Percentiles rank a stretch among this genome's conserved stretches.
phyloP scores from a whole-genome alignment of 2,888 invertebrate genomes.

The Chironomus tentans region DNA sequence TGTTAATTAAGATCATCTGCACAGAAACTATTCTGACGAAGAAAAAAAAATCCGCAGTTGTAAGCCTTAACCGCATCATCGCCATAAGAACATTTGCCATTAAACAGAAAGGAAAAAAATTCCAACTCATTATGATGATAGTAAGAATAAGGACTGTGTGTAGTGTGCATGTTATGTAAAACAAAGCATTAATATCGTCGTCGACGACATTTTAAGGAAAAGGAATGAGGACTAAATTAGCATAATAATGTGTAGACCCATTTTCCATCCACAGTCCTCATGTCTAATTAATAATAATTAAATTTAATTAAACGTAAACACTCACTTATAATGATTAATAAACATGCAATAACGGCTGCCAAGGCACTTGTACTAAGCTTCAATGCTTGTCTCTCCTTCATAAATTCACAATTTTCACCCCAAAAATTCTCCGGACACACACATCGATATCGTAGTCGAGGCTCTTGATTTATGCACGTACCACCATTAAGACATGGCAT shows the following conservation, averaged over 20 bases:
- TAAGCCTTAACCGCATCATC: too few species aligned
- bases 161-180: too few species aligned
- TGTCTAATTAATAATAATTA: background rate
- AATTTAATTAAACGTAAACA: slow-evolving; percentile 31
- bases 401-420: slow-evolving; percentile 62
- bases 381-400: slow-evolving; percentile 63
- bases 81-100: too few species aligned
- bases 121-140: too few species aligned
- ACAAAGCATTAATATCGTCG: too few species aligned
- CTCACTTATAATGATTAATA: slow-evolving; percentile 70
- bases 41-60: too few species aligned
- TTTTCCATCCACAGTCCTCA: too few species aligned
- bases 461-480: slow-evolving; percentile 60
- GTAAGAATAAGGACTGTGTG: too few species aligned
- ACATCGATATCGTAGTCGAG: slow-evolving; percentile 56
- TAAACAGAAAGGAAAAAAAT: too few species aligned
- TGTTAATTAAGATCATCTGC: too few species aligned
- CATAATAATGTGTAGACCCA: background rate
- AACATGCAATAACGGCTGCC: slow-evolving; percentile 69
- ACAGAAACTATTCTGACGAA: too few species aligned
- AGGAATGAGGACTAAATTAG: background rate
- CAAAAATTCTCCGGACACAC: slow-evolving; percentile 60
- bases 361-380: slow-evolving; percentile 71
- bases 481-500: slow-evolving; percentile 64
- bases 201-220: too few species aligned